Evolutionary conservation across 2,888 invertebrate genomes (phyloP).

Genomic region (Polydrusus pterygomalis): DNA sequence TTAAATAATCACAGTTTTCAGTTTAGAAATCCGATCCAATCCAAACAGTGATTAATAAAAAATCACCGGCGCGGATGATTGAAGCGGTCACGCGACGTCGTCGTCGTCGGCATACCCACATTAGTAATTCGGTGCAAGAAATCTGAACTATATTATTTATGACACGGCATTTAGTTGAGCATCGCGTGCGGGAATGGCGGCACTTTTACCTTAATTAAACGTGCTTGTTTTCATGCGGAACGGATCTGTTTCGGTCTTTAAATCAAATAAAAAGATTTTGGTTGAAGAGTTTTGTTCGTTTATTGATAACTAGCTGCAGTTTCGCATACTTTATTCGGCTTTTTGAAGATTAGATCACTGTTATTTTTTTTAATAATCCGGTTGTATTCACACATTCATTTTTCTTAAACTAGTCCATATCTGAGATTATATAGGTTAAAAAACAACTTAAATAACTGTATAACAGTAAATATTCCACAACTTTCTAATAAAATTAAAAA

Average conservation of each 20-base stretch:
- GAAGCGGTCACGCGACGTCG: constrained; percentile 62
- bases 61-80: constrained; percentile 58
- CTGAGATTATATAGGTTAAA: too few species aligned
- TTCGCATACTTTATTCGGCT: too few species aligned
- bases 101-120: constrained; percentile 54
- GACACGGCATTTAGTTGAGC: constrained; percentile 64
- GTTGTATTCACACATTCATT: too few species aligned
- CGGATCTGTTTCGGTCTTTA: constrained; percentile 40
- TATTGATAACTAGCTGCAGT: too few species aligned
- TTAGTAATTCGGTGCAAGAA: constrained; percentile 50
- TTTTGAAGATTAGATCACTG: too few species aligned
- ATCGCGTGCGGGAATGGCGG: constrained; percentile 62
- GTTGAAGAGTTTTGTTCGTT: too few species aligned
- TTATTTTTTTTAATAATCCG: too few species aligned
- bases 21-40: not conserved
- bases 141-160: constrained; percentile 63
- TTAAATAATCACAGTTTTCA: not conserved
- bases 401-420: too few species aligned
- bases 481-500: too few species aligned
- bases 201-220: constrained; percentile 63
- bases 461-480: too few species aligned
- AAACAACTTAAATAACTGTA: too few species aligned
- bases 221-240: constrained; percentile 44
- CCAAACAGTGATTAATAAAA: constrained; percentile 44
- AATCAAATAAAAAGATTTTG: constrained; percentile 38